Conservation (phyloP, 2,888 invertebrate genomes). For the Standfussiana lucernea region DNA sequence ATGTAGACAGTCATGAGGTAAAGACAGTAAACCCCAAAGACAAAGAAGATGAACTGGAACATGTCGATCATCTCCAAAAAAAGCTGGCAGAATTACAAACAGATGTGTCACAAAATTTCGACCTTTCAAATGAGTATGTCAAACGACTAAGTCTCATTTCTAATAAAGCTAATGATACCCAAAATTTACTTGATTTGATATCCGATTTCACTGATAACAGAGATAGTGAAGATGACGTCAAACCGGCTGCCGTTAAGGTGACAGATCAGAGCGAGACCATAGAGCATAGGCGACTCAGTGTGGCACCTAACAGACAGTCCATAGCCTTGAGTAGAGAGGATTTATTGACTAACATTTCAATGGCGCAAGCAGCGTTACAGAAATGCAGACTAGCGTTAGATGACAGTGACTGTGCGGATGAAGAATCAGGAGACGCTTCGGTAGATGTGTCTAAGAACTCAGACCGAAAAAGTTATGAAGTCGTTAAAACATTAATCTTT, state of each 20-base stretch:
- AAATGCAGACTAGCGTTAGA: constrained; percentile 75
- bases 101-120: constrained; percentile 28
- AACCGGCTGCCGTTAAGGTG: background rate
- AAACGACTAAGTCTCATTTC: constrained; percentile 61
- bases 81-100: constrained; percentile 64
- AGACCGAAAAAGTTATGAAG: constrained; percentile 76
- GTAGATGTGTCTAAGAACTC: constrained; percentile 62
- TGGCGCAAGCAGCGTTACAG: constrained; percentile 79
- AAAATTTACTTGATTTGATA: constrained; percentile 81
- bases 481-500: constrained; percentile 84
- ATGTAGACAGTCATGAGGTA: constrained; percentile 5
- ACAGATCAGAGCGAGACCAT: constrained; percentile 51
- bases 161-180: constrained; percentile 79
- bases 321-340: constrained; percentile 80
- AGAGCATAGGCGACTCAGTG: constrained; percentile 70
- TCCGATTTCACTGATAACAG: constrained; percentile 78
- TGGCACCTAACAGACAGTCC: constrained; percentile 75
- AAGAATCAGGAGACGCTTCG: constrained; percentile 68
- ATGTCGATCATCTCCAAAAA: constrained; percentile 54
- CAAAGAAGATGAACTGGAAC: constrained; percentile 50
- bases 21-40: background rate
- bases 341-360: constrained; percentile 79
- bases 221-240: constrained; percentile 47
- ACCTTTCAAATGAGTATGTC: constrained; percentile 49
- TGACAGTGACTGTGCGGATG: constrained; percentile 68